phyloP scores from a whole-genome alignment of 2,888 invertebrate genomes.

The Nezara viridula region DNA sequence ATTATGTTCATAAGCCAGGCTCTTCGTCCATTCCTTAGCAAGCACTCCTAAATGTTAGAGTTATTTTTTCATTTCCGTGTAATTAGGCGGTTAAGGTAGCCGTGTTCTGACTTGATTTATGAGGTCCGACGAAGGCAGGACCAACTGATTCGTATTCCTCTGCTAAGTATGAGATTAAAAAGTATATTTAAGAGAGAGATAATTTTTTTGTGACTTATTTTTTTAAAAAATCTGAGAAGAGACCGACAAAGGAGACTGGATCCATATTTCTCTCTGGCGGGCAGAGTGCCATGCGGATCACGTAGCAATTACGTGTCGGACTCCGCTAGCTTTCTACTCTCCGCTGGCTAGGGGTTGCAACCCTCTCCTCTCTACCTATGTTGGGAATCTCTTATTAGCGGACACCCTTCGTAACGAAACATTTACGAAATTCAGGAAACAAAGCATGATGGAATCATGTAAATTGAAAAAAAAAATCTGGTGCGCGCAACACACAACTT shows the following conservation, averaged over 20 bases:
- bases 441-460: too few species aligned
- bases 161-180: constrained; percentile 46
- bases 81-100: background rate
- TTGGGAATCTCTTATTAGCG: background rate
- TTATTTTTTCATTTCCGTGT: background rate
- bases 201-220: constrained; percentile 33
- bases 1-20: background rate
- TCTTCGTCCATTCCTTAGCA: background rate
- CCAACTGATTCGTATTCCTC: constrained; percentile 31
- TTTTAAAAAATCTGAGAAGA: background rate
- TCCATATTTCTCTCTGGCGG: constrained; percentile 11
- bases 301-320: constrained; percentile 46
- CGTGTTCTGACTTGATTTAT: background rate
- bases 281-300: constrained; percentile 13
- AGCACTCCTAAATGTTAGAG: background rate
- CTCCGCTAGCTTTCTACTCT: constrained; percentile 11
- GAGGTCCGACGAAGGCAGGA: background rate
- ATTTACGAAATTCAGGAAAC: too few species aligned
- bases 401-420: background rate
- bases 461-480: too few species aligned
- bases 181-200: constrained; percentile 44
- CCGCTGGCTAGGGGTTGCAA: constrained; percentile 24
- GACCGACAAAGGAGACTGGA: constrained; percentile 35
- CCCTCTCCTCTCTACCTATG: background rate
- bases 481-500: too few species aligned